These are phyloP conservation scores for Dicyrtoma fusca DNA, from an alignment of 2,888 invertebrate species.

Conservation along the genomic window DNA sequence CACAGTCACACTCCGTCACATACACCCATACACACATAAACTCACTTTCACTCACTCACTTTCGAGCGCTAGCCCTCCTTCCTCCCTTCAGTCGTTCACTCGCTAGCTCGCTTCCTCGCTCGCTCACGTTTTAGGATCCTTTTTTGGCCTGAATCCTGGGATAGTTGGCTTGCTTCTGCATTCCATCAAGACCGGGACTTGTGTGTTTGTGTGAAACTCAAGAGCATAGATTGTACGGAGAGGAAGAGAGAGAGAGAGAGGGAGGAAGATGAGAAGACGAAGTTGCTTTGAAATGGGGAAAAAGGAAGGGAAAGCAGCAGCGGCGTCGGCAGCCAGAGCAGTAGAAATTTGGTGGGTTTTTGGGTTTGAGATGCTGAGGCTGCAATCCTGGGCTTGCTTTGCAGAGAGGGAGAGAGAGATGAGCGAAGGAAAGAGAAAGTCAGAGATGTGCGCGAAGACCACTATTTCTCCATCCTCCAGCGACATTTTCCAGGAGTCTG, in stretches of 20 bases:
- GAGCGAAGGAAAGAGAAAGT: slow-evolving; percentile 6
- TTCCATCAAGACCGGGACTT: background rate
- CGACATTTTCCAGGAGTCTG: slow-evolving; percentile 42
- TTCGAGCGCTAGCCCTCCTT: background rate
- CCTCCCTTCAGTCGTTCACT: background rate
- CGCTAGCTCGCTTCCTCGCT: no score
- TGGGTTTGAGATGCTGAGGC: background rate
- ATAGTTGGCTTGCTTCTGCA: slow-evolving; percentile 21
- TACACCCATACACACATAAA: no score
- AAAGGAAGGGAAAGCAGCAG: background rate
- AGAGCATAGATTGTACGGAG: background rate
- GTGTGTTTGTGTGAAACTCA: background rate
- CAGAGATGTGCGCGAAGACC: slow-evolving; percentile 27
- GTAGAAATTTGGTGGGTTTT: background rate
- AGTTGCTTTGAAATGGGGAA: background rate
- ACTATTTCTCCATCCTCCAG: slow-evolving; percentile 31
- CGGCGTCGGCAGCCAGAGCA: background rate
- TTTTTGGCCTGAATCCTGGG: slow-evolving; percentile 27
- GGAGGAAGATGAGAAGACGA: background rate
- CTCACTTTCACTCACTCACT: no score
- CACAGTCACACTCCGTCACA: background rate
- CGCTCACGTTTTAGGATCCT: no score
- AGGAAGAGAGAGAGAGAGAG: background rate
- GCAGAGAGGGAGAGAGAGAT: slow-evolving; percentile 12
- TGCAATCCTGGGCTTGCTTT: background rate